These are phyloP conservation scores for Cyprinella venusta DNA, from an alignment of 2,797 vertebrate species.

Conservation along the genomic window DNA sequence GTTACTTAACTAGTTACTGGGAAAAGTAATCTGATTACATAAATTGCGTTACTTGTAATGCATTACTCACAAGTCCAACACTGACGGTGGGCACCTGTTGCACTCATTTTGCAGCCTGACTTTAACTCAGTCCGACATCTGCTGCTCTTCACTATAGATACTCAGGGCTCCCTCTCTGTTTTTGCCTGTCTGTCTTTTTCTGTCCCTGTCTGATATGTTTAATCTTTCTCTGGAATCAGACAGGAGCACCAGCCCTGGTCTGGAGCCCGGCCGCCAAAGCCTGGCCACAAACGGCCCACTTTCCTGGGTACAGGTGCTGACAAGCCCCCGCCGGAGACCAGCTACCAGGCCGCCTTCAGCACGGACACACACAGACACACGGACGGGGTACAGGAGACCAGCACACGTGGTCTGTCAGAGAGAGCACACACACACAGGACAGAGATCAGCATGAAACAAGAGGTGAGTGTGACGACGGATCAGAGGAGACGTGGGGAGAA, in stretches of 20 bases:
- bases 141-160: neutral
- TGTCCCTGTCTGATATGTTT: constrained; percentile 29
- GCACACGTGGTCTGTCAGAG: constrained; percentile 59
- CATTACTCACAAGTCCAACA: neutral
- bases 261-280: constrained; percentile 83
- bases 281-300: constrained; percentile 78
- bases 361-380: constrained; percentile 73
- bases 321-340: constrained; percentile 78
- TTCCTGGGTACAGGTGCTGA: constrained; percentile 78
- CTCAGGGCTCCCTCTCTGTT: neutral
- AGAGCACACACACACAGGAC: constrained; percentile 67
- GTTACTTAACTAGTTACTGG: neutral
- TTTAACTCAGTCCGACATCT: neutral
- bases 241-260: constrained; percentile 90
- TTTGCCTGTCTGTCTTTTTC: constrained; percentile 9
- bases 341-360: constrained; percentile 87
- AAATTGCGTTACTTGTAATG: neutral
- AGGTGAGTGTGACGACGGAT: constrained; percentile 28
- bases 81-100: neutral
- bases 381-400: constrained; percentile 51
- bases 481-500: neutral
- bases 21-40: neutral
- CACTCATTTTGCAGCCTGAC: neutral
- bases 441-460: constrained; percentile 67
- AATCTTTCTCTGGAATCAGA: constrained; percentile 67